phyloP scores from a whole-genome alignment of 2,888 invertebrate genomes.

The Agrypnus murinus region DNA sequence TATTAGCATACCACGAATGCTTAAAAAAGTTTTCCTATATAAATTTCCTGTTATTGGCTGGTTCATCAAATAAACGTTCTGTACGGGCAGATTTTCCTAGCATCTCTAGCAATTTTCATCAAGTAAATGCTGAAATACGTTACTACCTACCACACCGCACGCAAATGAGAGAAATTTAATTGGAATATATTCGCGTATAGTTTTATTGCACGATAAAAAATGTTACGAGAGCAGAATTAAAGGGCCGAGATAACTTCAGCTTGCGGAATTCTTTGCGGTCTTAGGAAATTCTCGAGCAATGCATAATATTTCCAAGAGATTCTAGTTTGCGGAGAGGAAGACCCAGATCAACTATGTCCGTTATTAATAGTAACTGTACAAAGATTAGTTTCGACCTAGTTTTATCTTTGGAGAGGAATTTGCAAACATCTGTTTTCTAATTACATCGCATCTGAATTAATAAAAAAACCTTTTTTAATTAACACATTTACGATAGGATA shows the following conservation, averaged over 20 bases:
- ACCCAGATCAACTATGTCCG: not conserved
- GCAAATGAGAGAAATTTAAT: constrained; percentile 2
- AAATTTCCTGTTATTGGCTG: constrained; percentile 39
- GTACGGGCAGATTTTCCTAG: constrained; percentile 17
- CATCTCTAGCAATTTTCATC: not conserved
- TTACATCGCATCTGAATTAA: not conserved
- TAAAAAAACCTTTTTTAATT: constrained; percentile 36
- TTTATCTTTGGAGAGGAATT: not conserved
- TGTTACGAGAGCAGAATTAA: constrained; percentile 22
- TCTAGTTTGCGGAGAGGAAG: not conserved
- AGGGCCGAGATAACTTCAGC: constrained; percentile 2
- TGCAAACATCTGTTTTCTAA: not conserved
- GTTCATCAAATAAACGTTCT: constrained; percentile 26
- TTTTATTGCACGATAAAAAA: constrained; percentile 21
- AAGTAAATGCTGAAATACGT: not conserved
- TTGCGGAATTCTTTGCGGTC: constrained; percentile 24
- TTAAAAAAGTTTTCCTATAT: constrained; percentile 40
- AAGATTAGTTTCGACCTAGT: not conserved
- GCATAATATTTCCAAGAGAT: constrained; percentile 8
- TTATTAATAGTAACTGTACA: not conserved
- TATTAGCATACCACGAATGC: constrained; percentile 41
- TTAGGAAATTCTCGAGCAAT: constrained; percentile 11
- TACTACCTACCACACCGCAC: no score
- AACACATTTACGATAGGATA: constrained; percentile 40
- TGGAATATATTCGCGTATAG: not conserved